phyloP scores from a whole-genome alignment of 2,888 invertebrate species.

The Orthosia incerta region DNA sequence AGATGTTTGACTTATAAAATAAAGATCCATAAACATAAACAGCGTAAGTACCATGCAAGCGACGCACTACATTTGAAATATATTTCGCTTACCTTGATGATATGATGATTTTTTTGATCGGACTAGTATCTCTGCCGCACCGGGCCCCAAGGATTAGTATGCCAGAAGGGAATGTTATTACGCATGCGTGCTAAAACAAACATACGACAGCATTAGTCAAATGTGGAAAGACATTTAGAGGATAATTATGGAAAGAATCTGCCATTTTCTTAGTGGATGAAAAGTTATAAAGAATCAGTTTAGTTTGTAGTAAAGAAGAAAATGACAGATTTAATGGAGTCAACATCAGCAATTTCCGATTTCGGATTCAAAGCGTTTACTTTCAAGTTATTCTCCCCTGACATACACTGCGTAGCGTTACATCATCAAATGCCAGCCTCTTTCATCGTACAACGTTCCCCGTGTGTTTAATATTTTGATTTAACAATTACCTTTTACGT shows the following conservation, averaged over 20 bases:
- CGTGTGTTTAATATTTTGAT: conserved; percentile 79
- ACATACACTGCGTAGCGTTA: conserved; percentile 86
- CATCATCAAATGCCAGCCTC: conserved; percentile 81
- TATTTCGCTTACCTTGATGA: conserved; percentile 83
- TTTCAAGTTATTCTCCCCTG: conserved; percentile 75
- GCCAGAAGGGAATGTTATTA: conserved; percentile 91
- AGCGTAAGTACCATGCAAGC: conserved; percentile 74
- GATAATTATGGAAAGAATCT: conserved; percentile 70
- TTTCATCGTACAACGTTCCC: conserved; percentile 73
- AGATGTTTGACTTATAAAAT: conserved; percentile 54
- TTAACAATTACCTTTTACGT: conserved; percentile 90
- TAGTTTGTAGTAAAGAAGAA: conserved; percentile 59
- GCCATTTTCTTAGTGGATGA: conserved; percentile 70
- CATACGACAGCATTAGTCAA: conserved; percentile 89
- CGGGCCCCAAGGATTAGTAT: conserved; percentile 89
- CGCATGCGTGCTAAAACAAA: conserved; percentile 91
- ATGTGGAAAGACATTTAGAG: conserved; percentile 73
- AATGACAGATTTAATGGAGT: conserved; percentile 76
- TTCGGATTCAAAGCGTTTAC: conserved; percentile 76
- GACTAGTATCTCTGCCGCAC: conserved; percentile 82
- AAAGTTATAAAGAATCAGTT: conserved; percentile 27
- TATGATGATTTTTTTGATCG: conserved; percentile 71
- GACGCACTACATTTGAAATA: conserved; percentile 70
- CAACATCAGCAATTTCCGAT: conserved; percentile 73
- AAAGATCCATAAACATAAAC: conserved; percentile 59